Evolutionary conservation across 2,113 vertebrate species (phyloP).

Genomic region (Ceyx margarethae): DNA sequence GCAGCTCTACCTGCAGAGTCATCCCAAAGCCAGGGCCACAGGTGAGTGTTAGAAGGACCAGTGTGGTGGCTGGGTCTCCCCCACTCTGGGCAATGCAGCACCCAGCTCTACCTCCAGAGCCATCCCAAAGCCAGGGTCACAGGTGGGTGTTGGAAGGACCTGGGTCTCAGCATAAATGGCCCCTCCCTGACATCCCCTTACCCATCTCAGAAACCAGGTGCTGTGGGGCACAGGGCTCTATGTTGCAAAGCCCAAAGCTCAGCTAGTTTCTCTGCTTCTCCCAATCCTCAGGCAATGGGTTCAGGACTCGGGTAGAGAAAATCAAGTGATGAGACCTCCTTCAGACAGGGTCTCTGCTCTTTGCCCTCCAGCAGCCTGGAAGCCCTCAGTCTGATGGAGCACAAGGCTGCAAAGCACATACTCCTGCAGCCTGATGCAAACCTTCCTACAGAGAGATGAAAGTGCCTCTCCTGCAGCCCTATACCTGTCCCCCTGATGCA

Average conservation of each 20-base stretch:
- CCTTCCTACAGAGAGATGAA: background rate
- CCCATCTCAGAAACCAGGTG: background rate
- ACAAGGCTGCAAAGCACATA: background rate
- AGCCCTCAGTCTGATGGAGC: background rate
- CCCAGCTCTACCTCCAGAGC: background rate
- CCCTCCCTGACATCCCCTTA: accelerated
- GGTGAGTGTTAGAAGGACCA: background rate
- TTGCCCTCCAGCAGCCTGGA: background rate
- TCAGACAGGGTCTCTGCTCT: background rate
- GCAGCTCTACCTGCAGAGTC: background rate
- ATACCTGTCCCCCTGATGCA: accelerated
- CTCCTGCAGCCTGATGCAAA: background rate
- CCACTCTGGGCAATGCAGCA: background rate
- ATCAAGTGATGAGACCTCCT: background rate
- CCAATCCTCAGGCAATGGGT: background rate
- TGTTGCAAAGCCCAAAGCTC: background rate
- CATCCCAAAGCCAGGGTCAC: accelerated
- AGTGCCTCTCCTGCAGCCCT: background rate
- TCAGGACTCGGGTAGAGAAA: background rate
- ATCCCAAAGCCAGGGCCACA: accelerated
- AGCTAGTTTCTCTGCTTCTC: background rate
- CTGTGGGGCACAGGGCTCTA: background rate
- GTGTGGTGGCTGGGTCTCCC: accelerated
- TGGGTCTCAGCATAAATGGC: background rate
- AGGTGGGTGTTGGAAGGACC: background rate